Evolutionary conservation across 2,888 invertebrate species (phyloP).

Genomic region (Elaeidobius kamerunicus): DNA sequence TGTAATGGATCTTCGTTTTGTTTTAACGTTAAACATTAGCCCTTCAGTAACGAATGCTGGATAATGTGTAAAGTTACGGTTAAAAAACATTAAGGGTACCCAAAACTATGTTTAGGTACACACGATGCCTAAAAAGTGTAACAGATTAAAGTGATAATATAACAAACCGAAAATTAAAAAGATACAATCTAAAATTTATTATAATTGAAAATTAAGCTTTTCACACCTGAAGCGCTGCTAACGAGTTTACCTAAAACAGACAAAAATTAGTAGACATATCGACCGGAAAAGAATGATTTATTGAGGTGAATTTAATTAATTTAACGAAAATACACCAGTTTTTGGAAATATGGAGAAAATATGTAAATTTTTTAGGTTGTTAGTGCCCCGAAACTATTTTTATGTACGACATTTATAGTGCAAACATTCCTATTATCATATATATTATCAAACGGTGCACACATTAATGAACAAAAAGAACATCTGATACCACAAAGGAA

Average conservation of each 20-base stretch:
- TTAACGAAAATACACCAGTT: slow-evolving; percentile 12
- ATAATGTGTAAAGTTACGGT: too few relatives aligned
- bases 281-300: slow-evolving; percentile 29
- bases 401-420: slow-evolving; percentile 9
- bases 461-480: background rate
- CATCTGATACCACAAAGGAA: background rate
- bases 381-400: slow-evolving; percentile 11
- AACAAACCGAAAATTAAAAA: slow-evolving; percentile 19
- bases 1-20: too few relatives aligned
- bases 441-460: background rate
- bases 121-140: slow-evolving; percentile 17
- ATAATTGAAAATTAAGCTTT: slow-evolving; percentile 28
- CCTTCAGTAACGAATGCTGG: too few relatives aligned
- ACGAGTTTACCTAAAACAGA: slow-evolving; percentile 24
- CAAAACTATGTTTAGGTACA: too few relatives aligned
- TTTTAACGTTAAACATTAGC: too few relatives aligned
- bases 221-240: slow-evolving; percentile 23
- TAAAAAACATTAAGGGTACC: too few relatives aligned
- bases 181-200: slow-evolving; percentile 27
- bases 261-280: slow-evolving; percentile 19
- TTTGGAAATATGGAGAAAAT: slow-evolving; percentile 27
- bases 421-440: background rate
- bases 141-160: slow-evolving; percentile 23
- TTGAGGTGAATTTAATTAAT: slow-evolving; percentile 26
- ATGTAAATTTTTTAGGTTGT: slow-evolving; percentile 24